Conservation (phyloP, 1,140 invertebrate species). For the Solenopsis fugax region DNA sequence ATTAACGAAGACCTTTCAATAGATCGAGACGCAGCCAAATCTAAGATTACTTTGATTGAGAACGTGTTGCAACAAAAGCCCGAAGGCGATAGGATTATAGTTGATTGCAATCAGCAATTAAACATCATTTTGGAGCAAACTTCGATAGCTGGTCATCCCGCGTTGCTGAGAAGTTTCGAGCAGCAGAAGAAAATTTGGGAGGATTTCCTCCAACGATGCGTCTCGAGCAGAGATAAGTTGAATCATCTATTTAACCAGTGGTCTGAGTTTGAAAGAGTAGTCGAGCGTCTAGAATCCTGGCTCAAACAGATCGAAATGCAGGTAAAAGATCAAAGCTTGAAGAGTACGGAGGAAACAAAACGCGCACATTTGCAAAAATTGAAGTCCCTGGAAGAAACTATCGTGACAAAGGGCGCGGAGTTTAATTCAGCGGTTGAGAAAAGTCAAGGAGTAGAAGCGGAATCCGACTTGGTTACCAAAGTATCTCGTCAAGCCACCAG, state of each 20-base stretch:
- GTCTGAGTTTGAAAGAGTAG: slow-evolving; percentile 92
- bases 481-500: slow-evolving; percentile 93
- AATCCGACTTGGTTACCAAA: slow-evolving; percentile 91
- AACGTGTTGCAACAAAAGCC: slow-evolving; percentile 91
- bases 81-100: slow-evolving; percentile 91
- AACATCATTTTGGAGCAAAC: slow-evolving; percentile 93
- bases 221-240: slow-evolving; percentile 89
- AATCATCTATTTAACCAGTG: slow-evolving; percentile 91
- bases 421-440: slow-evolving; percentile 91
- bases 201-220: slow-evolving; percentile 91
- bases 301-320: slow-evolving; percentile 93
- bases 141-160: slow-evolving; percentile 91
- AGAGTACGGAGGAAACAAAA: slow-evolving; percentile 94
- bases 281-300: slow-evolving; percentile 93
- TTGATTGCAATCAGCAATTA: slow-evolving; percentile 91
- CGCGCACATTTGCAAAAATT: slow-evolving; percentile 93
- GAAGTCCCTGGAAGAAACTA: slow-evolving; percentile 91
- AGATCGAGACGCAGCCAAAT: slow-evolving; percentile 92
- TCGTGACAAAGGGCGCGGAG: slow-evolving; percentile 90
- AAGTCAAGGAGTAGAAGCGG: slow-evolving; percentile 91
- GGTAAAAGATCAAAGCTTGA: slow-evolving; percentile 96
- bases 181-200: slow-evolving; percentile 92
- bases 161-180: slow-evolving; percentile 92
- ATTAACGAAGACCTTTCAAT: slow-evolving; percentile 90
- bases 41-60: slow-evolving; percentile 91